Evolutionary conservation across 2,113 vertebrate genomes (phyloP).

Genomic region (Enhydra lutris): DNA sequence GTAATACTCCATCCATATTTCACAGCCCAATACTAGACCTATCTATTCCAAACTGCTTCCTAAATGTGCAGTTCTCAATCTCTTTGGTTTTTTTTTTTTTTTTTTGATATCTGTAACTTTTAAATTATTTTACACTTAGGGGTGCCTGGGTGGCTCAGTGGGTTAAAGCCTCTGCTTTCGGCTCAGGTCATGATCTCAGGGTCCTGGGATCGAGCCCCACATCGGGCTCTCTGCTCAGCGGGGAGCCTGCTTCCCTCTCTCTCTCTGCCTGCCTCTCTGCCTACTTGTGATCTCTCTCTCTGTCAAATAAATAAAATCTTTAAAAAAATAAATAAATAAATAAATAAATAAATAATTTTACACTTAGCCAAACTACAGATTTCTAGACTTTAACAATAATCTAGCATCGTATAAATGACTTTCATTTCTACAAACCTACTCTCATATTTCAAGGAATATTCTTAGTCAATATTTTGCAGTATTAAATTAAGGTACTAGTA

Average conservation of each 20-base stretch:
- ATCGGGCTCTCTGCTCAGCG: too few relatives aligned
- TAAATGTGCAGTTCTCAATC: neutral
- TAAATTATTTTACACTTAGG: neutral
- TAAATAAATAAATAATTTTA: neutral
- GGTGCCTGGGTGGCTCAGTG: too few relatives aligned
- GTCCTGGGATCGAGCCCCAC: too few relatives aligned
- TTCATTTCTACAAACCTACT: neutral
- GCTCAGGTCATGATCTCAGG: too few relatives aligned
- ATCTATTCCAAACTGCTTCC: neutral
- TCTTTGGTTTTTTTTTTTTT: neutral
- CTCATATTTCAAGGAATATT: neutral
- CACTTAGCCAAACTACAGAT: neutral
- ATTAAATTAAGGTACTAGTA: neutral
- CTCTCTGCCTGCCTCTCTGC: too few relatives aligned
- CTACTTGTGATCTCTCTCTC: too few relatives aligned
- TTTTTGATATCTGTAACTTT: neutral
- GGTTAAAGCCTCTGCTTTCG: too few relatives aligned
- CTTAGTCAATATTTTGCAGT: neutral
- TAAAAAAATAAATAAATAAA: too few relatives aligned
- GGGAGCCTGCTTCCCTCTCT: too few relatives aligned
- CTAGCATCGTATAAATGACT: constrained; percentile 9
- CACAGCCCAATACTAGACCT: neutral
- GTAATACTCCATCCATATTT: neutral
- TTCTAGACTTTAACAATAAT: neutral
- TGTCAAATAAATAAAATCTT: too few relatives aligned